Evolutionary conservation across 2,113 vertebrate genomes (phyloP), one percentile per base, ranked within the genome.

Genomic region (Hippolais icterina): DNA sequence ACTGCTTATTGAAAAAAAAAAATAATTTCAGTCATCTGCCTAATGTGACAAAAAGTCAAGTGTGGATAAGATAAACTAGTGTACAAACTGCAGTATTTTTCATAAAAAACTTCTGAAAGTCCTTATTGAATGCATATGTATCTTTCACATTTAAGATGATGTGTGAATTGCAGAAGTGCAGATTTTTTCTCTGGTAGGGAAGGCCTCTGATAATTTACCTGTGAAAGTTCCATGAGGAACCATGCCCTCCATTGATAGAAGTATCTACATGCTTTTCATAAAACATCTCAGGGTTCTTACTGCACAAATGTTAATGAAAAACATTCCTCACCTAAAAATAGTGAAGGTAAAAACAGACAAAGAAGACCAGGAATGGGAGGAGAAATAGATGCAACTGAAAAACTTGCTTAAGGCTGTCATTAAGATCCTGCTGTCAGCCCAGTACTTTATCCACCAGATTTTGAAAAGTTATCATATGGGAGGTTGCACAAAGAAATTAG

Each of bases 361-460:
- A 79, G 20, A 59, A 66, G 64, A 47, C 3, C 54, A 80, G 54
- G 25, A 72, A 31, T 52, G 68, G 90, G 92, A 86, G 79, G 92
- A 91, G 84, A 88, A 88, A 20, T 0, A 84, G 80, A 80, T 17
- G 33, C 54, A 82, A 82, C 27, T 86, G 91, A 94, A 86, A 81
- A 90, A 83, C 19, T 97, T 88, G 94, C 95, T 92, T 70, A 90
- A 94, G 95, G 95, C 93, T 90, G 76, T 94, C 83, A 96, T 96
- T 94, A 96, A 81, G 65, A 93, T 37, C 93, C 92, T 90, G 95
- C 93, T 96, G 92, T 95, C 93, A 90, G 60, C 71, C 44, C 80
- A 54, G 81, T 28, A 18, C 63, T 70, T 66, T 7, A 56, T 39
- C 47, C 24, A 31, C 29, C 35, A 63, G 37, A 47, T 46, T 84